Conservation (phyloP, 2,797 vertebrate genomes). For the Halcyon smyrnensis region DNA sequence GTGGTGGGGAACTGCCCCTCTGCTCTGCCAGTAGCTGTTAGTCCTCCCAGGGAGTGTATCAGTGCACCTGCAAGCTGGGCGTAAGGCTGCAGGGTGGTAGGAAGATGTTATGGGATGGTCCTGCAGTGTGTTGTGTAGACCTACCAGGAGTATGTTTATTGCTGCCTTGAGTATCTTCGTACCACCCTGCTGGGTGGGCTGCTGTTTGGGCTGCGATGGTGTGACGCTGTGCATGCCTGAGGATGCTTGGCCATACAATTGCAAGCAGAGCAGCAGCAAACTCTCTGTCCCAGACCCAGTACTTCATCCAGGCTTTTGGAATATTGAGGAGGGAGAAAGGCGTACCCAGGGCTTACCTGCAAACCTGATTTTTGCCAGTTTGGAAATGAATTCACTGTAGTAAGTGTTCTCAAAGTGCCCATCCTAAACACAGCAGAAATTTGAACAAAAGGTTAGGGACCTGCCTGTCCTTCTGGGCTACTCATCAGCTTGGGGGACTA, state of each 20-base stretch:
- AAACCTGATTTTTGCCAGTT: slow-evolving; percentile 83
- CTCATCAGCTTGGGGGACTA: background rate
- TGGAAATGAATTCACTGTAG: slow-evolving; percentile 88
- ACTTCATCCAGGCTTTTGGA: accelerated
- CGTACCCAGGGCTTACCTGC: slow-evolving; percentile 79
- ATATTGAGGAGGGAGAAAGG: background rate
- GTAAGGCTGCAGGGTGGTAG: background rate
- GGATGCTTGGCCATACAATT: background rate
- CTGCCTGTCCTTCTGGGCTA: background rate
- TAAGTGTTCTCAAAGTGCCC: slow-evolving; percentile 90
- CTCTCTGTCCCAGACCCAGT: background rate
- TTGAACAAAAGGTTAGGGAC: background rate
- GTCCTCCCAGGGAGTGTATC: background rate
- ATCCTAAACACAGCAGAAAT: slow-evolving; percentile 76
- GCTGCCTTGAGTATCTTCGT: background rate
- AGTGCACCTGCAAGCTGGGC: background rate
- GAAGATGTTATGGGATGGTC: background rate
- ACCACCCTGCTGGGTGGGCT: background rate
- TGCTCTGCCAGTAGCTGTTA: background rate
- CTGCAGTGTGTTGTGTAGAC: background rate
- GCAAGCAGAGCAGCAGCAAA: background rate
- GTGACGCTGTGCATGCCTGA: background rate
- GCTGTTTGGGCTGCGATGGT: background rate
- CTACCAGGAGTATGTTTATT: background rate
- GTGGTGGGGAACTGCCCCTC: background rate